These are phyloP conservation scores for Limnephilus rhombicus DNA, from an alignment of 2,888 invertebrate species.

Conservation along the genomic window DNA sequence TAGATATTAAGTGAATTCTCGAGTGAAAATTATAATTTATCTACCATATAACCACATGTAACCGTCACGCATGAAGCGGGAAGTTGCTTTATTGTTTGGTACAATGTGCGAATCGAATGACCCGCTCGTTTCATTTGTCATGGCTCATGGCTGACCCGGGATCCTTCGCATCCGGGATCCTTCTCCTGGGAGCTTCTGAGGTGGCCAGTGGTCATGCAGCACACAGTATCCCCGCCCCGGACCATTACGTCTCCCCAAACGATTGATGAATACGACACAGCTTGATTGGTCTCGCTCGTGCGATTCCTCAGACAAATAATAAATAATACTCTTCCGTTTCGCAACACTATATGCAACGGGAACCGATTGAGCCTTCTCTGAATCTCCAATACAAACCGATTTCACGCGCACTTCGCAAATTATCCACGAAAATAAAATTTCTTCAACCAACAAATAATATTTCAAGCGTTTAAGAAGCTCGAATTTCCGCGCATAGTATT, in stretches of 20 bases:
- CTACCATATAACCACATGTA: constrained; percentile 13
- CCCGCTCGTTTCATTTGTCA: constrained; percentile 27
- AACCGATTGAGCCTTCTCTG: background rate
- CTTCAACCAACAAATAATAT: background rate
- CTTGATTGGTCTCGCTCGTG: constrained; percentile 21
- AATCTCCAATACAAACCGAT: background rate
- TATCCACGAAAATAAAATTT: background rate
- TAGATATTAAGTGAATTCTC: background rate
- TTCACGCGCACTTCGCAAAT: constrained; percentile 16
- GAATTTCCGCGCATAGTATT: background rate
- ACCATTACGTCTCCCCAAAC: background rate
- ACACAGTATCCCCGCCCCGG: background rate
- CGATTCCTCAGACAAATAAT: background rate
- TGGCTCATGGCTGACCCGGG: constrained; percentile 18
- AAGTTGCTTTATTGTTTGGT: constrained; percentile 7
- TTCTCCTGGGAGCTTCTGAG: background rate
- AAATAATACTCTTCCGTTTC: background rate
- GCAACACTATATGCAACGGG: background rate
- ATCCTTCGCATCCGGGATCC: constrained; percentile 35
- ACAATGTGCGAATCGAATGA: constrained; percentile 42
- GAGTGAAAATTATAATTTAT: background rate
- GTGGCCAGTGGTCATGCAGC: background rate
- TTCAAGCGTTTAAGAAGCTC: background rate
- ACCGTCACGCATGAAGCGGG: background rate
- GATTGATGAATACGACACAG: background rate